Percentiles rank a stretch among this genome's conserved stretches.
phyloP scores from a whole-genome alignment of 2,113 vertebrate genomes.

The Neodontobutis hainanensis region DNA sequence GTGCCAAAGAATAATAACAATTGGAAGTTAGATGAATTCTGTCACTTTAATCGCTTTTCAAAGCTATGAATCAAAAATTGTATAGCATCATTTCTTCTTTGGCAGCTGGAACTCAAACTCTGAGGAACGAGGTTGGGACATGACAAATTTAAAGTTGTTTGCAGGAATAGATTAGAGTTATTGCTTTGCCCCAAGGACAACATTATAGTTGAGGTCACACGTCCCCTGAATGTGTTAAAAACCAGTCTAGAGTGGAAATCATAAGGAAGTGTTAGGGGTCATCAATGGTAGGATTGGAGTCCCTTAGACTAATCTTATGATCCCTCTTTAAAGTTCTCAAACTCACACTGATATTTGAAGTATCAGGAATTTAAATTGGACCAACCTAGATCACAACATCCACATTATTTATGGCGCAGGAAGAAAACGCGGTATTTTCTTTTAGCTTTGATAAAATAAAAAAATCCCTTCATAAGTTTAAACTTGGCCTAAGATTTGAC shows the following conservation, averaged over 20 bases:
- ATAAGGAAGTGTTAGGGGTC: slow-evolving; percentile 2
- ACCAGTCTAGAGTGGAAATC: neutral
- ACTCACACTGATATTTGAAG: neutral
- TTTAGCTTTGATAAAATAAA: no score
- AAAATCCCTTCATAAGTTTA: no score
- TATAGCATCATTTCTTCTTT: slow-evolving; percentile 31
- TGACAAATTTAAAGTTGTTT: slow-evolving; percentile 12
- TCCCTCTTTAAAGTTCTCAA: neutral
- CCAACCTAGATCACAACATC: no score
- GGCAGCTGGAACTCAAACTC: slow-evolving; percentile 9
- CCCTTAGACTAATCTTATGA: neutral
- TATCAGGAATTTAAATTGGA: neutral
- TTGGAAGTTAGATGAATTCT: slow-evolving; percentile 39
- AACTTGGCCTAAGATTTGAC: no score
- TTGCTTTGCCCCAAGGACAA: slow-evolving; percentile 57
- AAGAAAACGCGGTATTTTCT: no score
- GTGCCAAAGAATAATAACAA: slow-evolving; percentile 2
- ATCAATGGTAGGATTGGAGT: neutral
- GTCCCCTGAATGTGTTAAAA: slow-evolving; percentile 60
- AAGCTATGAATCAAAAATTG: slow-evolving; percentile 22
- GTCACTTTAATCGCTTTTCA: slow-evolving; percentile 50
- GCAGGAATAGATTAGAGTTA: slow-evolving; percentile 17
- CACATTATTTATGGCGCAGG: no score
- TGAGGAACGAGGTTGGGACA: no score
- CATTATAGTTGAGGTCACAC: slow-evolving; percentile 49